phyloP scores from a whole-genome alignment of 2,113 vertebrate genomes.

The Condylura cristata region DNA sequence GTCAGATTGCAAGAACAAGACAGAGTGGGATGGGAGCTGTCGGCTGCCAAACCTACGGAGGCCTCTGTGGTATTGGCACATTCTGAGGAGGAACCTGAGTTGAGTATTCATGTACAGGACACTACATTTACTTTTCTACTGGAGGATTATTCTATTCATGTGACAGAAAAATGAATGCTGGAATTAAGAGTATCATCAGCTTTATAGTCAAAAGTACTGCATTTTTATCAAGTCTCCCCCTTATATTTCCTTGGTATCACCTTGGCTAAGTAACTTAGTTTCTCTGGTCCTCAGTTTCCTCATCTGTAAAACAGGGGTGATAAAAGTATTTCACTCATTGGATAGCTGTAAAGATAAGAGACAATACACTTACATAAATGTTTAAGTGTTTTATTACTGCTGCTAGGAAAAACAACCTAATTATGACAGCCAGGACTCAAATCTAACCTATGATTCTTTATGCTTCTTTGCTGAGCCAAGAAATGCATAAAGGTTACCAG shows the following conservation, averaged over 20 bases:
- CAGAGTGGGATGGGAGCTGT: not conserved
- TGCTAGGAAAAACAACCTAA: not conserved
- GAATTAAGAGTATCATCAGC: not conserved
- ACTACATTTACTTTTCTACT: not conserved
- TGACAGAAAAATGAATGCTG: not conserved
- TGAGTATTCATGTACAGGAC: not conserved
- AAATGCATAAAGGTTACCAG: not conserved
- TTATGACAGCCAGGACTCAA: not conserved
- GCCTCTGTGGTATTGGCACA: not conserved
- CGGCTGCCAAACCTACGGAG: not conserved
- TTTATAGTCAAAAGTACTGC: not conserved
- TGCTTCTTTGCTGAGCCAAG: not conserved
- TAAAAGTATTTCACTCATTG: not conserved
- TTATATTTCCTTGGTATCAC: not conserved
- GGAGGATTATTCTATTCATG: not conserved
- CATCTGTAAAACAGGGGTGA: not conserved
- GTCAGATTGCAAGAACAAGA: not conserved
- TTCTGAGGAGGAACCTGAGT: not conserved
- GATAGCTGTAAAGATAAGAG: not conserved
- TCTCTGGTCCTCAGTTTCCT: not conserved
- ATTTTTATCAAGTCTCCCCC: not conserved
- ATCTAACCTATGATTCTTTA: not conserved
- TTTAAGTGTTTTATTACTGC: not conserved
- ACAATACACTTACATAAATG: not conserved
- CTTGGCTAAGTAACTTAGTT: not conserved